Percentiles rank a stretch among this genome's conserved stretches.
Conservation (phyloP, 1,140 invertebrate genomes). For the Bombus breviceps region DNA sequence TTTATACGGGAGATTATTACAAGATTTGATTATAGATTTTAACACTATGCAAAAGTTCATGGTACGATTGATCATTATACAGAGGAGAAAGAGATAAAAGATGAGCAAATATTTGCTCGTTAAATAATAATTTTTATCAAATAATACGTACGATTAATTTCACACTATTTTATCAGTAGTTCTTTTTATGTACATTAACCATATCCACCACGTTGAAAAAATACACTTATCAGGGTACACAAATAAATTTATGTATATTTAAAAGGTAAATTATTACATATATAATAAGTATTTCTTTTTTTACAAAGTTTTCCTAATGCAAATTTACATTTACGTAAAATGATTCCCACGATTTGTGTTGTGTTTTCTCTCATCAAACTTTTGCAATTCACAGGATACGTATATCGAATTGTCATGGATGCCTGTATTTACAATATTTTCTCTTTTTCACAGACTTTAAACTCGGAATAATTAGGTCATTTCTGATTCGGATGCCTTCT, state of each 20-base stretch:
- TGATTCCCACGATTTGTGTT: neutral
- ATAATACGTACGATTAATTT: neutral
- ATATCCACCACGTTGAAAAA: neutral
- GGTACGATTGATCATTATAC: neutral
- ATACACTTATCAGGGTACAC: neutral
- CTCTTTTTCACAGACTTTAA: neutral
- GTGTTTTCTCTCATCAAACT: neutral
- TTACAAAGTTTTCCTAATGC: neutral
- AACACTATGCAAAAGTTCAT: neutral
- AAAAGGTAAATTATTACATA: neutral
- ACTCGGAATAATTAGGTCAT: neutral
- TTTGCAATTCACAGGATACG: neutral
- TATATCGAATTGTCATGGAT: too few relatives aligned
- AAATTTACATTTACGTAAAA: neutral
- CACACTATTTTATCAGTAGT: conserved; percentile 10
- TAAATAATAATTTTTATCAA: conserved; percentile 11
- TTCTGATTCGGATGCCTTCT: neutral
- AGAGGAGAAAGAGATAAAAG: neutral
- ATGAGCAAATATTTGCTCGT: conserved; percentile 1
- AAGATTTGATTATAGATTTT: neutral
- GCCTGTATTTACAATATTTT: neutral
- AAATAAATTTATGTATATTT: neutral
- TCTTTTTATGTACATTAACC: neutral
- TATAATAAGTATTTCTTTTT: neutral
- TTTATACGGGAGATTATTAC: neutral